Percentiles rank a stretch among this genome's conserved stretches.
Conservation (phyloP, 2,113 vertebrate species). For the Rhinolophus ferrumequinum region DNA sequence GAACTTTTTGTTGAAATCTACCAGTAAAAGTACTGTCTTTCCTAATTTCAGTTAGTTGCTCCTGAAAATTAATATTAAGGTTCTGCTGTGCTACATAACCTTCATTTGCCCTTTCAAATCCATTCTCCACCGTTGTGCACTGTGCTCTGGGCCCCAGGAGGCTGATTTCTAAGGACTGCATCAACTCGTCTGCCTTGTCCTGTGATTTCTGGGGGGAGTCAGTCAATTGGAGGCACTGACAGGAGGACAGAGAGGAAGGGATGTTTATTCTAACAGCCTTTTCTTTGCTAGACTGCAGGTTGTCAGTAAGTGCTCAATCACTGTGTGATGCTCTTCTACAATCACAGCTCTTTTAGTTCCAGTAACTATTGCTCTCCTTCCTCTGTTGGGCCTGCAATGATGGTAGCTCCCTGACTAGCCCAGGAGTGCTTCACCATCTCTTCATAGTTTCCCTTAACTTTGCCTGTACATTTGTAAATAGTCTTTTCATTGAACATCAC, state of each 20-base stretch:
- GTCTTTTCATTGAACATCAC: not conserved
- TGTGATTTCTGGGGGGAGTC: constrained; percentile 40
- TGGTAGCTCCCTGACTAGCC: not conserved
- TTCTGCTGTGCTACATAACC: not conserved
- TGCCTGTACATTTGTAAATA: constrained; percentile 36
- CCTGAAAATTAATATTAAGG: not conserved
- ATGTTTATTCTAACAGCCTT: constrained; percentile 6
- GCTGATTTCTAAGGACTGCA: constrained; percentile 20
- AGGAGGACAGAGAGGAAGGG: constrained; percentile 1
- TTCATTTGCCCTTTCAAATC: not conserved
- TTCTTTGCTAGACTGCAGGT: not conserved
- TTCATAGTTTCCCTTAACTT: not conserved
- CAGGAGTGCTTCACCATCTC: not conserved
- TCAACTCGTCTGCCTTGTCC: not conserved
- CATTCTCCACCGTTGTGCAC: not conserved
- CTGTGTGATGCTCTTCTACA: not conserved
- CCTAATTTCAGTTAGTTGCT: constrained; percentile 26
- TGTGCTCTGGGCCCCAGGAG: not conserved
- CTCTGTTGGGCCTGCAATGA: not conserved
- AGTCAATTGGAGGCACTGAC: not conserved
- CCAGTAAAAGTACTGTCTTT: constrained; percentile 17
- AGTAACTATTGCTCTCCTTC: not conserved
- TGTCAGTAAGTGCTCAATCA: not conserved
- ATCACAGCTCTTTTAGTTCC: not conserved
- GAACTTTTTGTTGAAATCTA: constrained; percentile 36